These are phyloP conservation scores for Gobiocypris rarus DNA, from an alignment of 2,113 vertebrate genomes.

Conservation along the genomic window DNA sequence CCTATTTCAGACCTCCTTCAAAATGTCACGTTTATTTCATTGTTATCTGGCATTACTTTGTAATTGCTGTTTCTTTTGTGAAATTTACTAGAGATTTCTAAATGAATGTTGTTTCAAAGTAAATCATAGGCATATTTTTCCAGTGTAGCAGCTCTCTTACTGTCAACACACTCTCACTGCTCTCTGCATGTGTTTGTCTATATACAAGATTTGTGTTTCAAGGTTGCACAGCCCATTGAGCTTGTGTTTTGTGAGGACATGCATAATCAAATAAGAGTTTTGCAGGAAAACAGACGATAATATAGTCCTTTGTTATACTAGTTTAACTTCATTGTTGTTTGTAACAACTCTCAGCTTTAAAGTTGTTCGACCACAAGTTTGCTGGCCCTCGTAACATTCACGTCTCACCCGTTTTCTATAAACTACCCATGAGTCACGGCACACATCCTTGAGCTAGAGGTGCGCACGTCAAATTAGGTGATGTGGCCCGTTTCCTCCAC, in stretches of 20 bases:
- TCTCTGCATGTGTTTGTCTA: background rate
- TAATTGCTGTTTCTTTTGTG: no score
- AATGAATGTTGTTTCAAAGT: no score
- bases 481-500: constrained; percentile 12
- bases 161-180: background rate
- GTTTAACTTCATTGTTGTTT: background rate
- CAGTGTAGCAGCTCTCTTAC: background rate
- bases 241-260: background rate
- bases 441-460: constrained; percentile 4
- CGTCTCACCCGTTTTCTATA: background rate
- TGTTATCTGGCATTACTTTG: no score
- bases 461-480: constrained; percentile 16
- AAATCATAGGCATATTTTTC: no score
- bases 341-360: constrained; percentile 16
- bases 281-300: background rate
- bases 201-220: background rate
- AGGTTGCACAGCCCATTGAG: background rate
- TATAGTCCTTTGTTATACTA: background rate
- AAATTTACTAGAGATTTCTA: no score
- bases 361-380: background rate
- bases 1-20: no score
- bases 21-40: no score
- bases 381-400: background rate
- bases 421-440: background rate
- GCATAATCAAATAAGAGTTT: background rate